Base-by-base conservation (phyloP, 2,113 vertebrate species). In the Excalfactoria chinensis region DNA sequence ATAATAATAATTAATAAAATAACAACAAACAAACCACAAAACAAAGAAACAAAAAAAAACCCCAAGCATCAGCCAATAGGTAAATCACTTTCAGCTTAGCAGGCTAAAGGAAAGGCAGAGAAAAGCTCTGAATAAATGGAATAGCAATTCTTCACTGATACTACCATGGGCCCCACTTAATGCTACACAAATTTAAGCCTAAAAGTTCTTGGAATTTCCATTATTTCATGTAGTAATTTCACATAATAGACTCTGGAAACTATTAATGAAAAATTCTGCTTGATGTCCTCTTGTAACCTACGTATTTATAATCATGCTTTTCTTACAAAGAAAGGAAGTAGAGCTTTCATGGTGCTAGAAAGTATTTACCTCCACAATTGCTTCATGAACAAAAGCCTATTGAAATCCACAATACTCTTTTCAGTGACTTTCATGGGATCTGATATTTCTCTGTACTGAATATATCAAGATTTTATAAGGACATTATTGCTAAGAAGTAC, bases 401-500 rank as follows among this genome's bases (percentile, higher is more conserved):
- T 94, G 72, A 95, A 93, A 88, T 56, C 17, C 62, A 71, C 60
- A 68, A 4, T 74, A 74, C 48, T 68, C 13, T 49, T 91, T 93
- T 81, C 72, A 84, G 32, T 40, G 19, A 83, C 40, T 70, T 90
- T 48, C 40, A 67, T 35, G 22, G 67, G 14, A 84, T 73, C 46
- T 90, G 17, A 28, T 3, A 0, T 88, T 92, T 74, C 41, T 74
- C 56, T 59, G 22, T 30, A 88, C 0, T 5, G 21, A 60, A 15
- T 43, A 92, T 43, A 80, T 59, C 13, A 70, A 81, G 68, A 43
- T 59, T 84, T 86, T 85, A 68, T 51, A 85, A 85, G 48, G 8
- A 26, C 51, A 10, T 77, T 94, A 90, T 80, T 94, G 93, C 84
- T 70, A 30, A 84, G 73, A 85, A 56, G 64, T 67, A 53, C 59